Base-by-base conservation (phyloP, 2,888 invertebrate genomes). In the Oxyteleia sp. region DNA sequence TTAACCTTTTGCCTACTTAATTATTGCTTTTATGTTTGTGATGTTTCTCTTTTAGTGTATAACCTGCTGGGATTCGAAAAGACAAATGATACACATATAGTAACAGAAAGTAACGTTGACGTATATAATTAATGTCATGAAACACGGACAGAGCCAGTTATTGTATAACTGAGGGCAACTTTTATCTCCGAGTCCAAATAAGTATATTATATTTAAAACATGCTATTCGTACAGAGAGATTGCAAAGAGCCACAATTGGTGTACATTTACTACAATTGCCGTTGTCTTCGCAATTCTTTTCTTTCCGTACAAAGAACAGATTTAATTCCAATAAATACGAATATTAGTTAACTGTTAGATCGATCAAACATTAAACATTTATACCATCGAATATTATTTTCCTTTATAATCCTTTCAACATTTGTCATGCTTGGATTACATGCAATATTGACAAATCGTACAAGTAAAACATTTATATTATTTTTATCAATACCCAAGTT, bases 351-450 rank as follows among this genome's bases (percentile, higher is more conserved):
- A 5, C 10, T 61, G n/a, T 23, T 55, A 51, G 26, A 26, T 29
- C 41, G 43, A 53, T 41, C 16, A 29, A 68, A 53, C 15, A 20
- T 32, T n/a, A n/a, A n/a, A n/a, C n/a, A n/a, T n/a, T n/a, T n/a
- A n/a, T n/a, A n/a, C n/a, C n/a, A n/a, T n/a, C n/a, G n/a, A n/a
- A n/a, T n/a, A n/a, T n/a, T 7, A 13, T 29, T 68, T 32, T 51
- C 15, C 7, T 4, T 68, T 41, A 13, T 18, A 29, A 16, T 53
- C 4, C 43, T 29, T 26, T 43, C 53, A 45, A 71, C n/a, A 38
- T 26, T 29, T 43, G 38, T 29, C 71, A 71, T 71, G 71, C 71
- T 71, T 41, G 16, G 11, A 71, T 71, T 7, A 61, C 71, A 71
- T 71, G 71, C 71, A 71, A 59, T 7, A 71, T 61, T 49, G 13